These are phyloP conservation scores for Bellardia bayeri DNA, from an alignment of 2,888 invertebrate species.

Conservation along the genomic window DNA sequence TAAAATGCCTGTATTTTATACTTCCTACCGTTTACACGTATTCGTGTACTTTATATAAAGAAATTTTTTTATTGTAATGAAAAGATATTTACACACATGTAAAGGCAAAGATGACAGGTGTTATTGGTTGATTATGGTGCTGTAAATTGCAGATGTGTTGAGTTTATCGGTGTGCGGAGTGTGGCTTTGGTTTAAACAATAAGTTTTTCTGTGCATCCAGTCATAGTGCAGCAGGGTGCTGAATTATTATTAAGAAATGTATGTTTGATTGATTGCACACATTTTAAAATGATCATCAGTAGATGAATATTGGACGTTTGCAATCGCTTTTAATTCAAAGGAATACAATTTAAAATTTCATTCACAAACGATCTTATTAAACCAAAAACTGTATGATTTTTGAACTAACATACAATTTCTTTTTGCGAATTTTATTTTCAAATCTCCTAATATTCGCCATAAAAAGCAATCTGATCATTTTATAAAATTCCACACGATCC, in stretches of 20 bases:
- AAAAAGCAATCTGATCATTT: slow-evolving; percentile 2
- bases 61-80: slow-evolving; percentile 24
- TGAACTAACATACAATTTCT: no score
- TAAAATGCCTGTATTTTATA: slow-evolving; percentile 33
- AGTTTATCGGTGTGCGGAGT: not conserved
- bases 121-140: slow-evolving; percentile 6
- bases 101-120: slow-evolving; percentile 64
- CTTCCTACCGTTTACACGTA: slow-evolving; percentile 27
- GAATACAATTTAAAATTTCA: no score
- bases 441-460: not conserved
- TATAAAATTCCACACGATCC: slow-evolving; percentile 14
- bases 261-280: no score
- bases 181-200: not conserved
- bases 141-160: not conserved
- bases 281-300: no score
- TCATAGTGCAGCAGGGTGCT: not conserved
- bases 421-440: no score
- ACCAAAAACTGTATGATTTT: no score
- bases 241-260: no score
- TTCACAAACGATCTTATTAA: no score
- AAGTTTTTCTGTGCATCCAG: not conserved
- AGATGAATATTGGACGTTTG: no score
- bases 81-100: slow-evolving; percentile 34
- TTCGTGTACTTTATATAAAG: not conserved
- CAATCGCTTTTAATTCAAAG: no score